phyloP scores from a whole-genome alignment of 1,140 invertebrate genomes.

The Lamellibrachia luymesi region DNA sequence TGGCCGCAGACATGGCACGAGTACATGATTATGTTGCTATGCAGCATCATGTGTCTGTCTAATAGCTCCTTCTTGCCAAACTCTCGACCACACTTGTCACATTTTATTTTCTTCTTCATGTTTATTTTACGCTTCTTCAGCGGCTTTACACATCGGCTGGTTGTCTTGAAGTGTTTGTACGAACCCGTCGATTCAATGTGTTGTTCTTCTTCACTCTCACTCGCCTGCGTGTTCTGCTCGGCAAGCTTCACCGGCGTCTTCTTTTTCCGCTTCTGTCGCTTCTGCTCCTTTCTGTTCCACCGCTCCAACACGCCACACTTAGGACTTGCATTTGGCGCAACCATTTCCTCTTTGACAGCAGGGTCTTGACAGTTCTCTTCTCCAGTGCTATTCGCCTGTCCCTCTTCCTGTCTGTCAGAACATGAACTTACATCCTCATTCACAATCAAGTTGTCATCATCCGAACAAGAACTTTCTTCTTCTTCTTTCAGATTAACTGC shows the following conservation, averaged over 20 bases:
- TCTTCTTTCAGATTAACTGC: not conserved
- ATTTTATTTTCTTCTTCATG: not conserved
- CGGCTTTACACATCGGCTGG: not conserved
- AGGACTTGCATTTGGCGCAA: not conserved
- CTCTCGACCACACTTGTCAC: constrained; percentile 14
- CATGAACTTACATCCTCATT: not conserved
- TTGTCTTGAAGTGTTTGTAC: not conserved
- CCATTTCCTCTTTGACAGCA: not conserved
- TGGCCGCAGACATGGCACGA: constrained; percentile 31
- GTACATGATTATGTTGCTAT: not conserved
- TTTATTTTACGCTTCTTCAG: constrained; percentile 16
- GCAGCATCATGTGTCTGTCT: not conserved
- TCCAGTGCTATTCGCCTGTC: not conserved
- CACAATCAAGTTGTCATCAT: not conserved
- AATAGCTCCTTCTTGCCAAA: constrained; percentile 10
- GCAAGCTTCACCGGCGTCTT: constrained; percentile 11
- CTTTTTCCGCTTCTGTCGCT: constrained; percentile 16
- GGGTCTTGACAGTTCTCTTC: not conserved
- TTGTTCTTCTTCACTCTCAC: not conserved
- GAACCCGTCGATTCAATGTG: not conserved
- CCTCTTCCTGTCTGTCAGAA: not conserved
- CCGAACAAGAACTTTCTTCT: not conserved
- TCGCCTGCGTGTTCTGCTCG: not conserved
- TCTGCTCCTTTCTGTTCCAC: not conserved
- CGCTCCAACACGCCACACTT: not conserved